Conservation (phyloP, 2,888 invertebrate species). For the Baronia brevicornis region DNA sequence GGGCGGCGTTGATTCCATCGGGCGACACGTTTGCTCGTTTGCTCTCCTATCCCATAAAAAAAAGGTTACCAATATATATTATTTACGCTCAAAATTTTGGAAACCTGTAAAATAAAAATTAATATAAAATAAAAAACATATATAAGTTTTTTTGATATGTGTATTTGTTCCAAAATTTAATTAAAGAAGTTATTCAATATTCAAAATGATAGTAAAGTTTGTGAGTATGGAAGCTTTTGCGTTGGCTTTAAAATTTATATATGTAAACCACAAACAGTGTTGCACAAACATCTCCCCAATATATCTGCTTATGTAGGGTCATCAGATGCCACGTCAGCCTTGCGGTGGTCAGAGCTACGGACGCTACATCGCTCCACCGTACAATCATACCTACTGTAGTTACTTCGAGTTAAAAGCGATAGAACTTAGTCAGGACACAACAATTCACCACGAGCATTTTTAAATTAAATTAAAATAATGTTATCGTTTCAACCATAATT, state of each 20-base stretch:
- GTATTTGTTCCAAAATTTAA: too few relatives aligned
- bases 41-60: too few relatives aligned
- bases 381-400: constrained; percentile 18
- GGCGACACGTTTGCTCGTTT: too few relatives aligned
- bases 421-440: constrained; percentile 2
- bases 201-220: neutral
- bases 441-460: constrained; percentile 15
- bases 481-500: too few relatives aligned
- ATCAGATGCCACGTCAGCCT: constrained; percentile 54
- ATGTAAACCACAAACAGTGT: constrained; percentile 14
- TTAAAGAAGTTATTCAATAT: too few relatives aligned
- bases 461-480: too few relatives aligned
- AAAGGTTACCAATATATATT: too few relatives aligned
- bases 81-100: too few relatives aligned
- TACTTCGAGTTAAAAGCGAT: constrained; percentile 13
- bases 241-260: constrained; percentile 7
- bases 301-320: constrained; percentile 24
- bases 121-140: too few relatives aligned
- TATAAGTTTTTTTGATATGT: too few relatives aligned
- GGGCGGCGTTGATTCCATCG: too few relatives aligned
- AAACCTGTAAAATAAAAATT: too few relatives aligned
- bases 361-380: constrained; percentile 29
- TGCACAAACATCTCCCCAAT: constrained; percentile 23
- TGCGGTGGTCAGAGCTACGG: constrained; percentile 55
- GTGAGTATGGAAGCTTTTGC: constrained; percentile 5